phyloP scores from a whole-genome alignment of 2,888 invertebrate species.

The Dynastes maya region DNA sequence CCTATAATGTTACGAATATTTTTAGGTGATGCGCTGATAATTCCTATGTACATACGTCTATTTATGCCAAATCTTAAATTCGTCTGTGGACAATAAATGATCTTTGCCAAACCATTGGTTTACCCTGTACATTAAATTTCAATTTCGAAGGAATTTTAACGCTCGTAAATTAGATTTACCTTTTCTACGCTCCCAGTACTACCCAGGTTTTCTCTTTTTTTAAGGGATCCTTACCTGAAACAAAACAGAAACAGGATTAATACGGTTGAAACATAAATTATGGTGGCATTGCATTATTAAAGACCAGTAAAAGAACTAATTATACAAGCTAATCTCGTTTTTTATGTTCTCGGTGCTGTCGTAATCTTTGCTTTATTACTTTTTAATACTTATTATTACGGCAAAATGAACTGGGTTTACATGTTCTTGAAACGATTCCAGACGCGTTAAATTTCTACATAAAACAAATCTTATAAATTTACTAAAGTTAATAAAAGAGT shows the following conservation, averaged over 20 bases:
- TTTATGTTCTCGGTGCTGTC: constrained; percentile 7
- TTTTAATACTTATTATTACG: not conserved
- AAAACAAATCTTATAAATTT: not conserved
- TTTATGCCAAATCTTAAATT: too few relatives aligned
- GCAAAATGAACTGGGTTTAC: not conserved
- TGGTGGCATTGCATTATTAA: constrained; percentile 5
- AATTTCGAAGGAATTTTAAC: not conserved
- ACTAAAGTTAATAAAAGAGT: too few relatives aligned
- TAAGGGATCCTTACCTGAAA: constrained; percentile 18
- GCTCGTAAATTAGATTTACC: not conserved
- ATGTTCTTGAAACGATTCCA: not conserved
- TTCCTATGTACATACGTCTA: too few relatives aligned
- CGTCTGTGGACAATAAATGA: too few relatives aligned
- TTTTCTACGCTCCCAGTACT: not conserved
- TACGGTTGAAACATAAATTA: not conserved
- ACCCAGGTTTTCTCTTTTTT: not conserved
- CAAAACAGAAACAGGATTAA: not conserved
- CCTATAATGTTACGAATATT: too few relatives aligned
- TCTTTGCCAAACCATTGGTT: too few relatives aligned
- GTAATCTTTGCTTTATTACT: constrained; percentile 2
- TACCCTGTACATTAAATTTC: too few relatives aligned
- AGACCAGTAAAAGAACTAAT: constrained; percentile 1
- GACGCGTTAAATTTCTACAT: not conserved
- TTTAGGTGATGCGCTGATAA: too few relatives aligned
- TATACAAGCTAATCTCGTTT: constrained; percentile 3